Evolutionary conservation across 2,113 vertebrate genomes (phyloP).

Genomic region (Muscicapa adusta): DNA sequence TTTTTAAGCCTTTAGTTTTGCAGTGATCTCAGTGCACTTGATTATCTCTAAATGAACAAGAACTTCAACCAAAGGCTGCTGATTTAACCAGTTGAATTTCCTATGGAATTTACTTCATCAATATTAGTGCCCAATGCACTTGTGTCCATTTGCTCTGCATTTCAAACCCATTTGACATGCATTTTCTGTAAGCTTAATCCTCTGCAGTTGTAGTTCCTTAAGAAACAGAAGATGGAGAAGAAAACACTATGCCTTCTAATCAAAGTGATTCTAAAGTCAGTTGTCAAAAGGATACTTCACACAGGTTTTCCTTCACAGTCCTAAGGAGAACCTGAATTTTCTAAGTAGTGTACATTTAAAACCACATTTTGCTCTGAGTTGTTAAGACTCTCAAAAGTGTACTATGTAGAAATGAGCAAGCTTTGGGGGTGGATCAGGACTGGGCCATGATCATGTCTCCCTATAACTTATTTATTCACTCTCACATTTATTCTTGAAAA

Average conservation of each 20-base stretch:
- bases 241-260: background rate
- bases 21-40: background rate
- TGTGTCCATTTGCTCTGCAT: background rate
- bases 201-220: background rate
- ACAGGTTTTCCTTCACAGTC: background rate
- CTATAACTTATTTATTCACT: constrained; percentile 18
- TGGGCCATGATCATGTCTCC: background rate
- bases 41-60: background rate
- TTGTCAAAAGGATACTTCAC: background rate
- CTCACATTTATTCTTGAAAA: constrained; percentile 15
- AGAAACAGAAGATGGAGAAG: background rate
- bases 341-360: background rate
- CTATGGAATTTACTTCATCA: background rate
- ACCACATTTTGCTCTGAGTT: background rate
- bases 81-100: background rate
- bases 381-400: background rate
- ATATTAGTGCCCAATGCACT: rapidly evolving
- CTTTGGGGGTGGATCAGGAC: background rate
- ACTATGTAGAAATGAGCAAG: background rate
- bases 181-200: background rate
- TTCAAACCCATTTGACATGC: background rate
- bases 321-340: background rate
- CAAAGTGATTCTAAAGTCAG: background rate
- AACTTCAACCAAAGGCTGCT: background rate
- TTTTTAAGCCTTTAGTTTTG: background rate